These are phyloP conservation scores for Alethe diademata DNA, from an alignment of 2,113 vertebrate species.

Conservation along the genomic window DNA sequence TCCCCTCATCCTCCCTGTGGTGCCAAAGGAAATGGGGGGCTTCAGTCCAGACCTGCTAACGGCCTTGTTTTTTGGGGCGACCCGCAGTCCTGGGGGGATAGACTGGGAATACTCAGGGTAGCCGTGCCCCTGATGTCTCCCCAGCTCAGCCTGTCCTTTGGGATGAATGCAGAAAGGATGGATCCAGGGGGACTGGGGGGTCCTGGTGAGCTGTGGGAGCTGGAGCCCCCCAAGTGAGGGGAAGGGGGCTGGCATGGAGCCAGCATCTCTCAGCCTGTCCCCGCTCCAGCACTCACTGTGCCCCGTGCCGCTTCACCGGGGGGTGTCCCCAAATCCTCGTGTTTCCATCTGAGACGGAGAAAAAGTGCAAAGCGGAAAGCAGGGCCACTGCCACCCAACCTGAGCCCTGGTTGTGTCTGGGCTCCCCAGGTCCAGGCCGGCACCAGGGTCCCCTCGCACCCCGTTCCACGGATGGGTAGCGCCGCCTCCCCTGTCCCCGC, in stretches of 20 bases:
- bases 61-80: neutral
- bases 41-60: neutral
- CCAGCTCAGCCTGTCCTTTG: neutral
- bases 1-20: neutral
- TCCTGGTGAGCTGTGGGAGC: neutral
- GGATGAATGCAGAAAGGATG: neutral
- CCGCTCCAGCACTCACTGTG: accelerated
- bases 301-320: accelerated
- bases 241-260: neutral
- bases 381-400: accelerated
- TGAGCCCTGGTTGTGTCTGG: neutral
- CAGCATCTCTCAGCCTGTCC: neutral
- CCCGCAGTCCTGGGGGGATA: neutral
- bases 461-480: conserved; percentile 15
- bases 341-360: accelerated
- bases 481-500: accelerated
- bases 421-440: neutral
- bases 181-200: too few relatives aligned
- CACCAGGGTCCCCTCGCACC: neutral
- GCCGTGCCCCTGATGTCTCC: neutral
- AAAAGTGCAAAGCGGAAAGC: accelerated
- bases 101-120: neutral
- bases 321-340: neutral
- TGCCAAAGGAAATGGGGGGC: neutral
- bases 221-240: neutral